These are phyloP conservation scores for Calyptommatus sinebrachiatus DNA, from an alignment of 2,113 vertebrate species.

Conservation along the genomic window DNA sequence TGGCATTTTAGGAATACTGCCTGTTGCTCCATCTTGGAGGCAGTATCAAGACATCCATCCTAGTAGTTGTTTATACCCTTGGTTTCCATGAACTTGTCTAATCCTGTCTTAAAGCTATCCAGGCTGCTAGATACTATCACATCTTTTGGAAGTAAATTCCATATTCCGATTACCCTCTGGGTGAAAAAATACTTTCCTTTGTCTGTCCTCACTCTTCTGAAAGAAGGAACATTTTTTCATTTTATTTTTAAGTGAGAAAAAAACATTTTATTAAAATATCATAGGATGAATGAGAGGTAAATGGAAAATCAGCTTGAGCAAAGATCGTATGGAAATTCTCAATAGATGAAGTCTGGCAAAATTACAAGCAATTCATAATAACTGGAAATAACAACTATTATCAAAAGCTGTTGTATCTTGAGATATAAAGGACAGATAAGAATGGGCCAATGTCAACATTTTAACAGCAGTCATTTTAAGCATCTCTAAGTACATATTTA, in stretches of 20 bases:
- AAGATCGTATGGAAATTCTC: constrained; percentile 30
- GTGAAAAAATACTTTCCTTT: too few relatives aligned
- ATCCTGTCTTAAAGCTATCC: too few relatives aligned
- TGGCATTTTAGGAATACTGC: too few relatives aligned
- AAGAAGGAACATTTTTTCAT: background rate
- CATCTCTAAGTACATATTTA: constrained; percentile 33
- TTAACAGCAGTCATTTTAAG: constrained; percentile 18
- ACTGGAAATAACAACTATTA: constrained; percentile 24
- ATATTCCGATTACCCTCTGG: too few relatives aligned
- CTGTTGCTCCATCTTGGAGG: too few relatives aligned
- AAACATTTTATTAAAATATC: constrained; percentile 14
- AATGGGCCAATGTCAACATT: constrained; percentile 13
- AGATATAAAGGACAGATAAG: constrained; percentile 19
- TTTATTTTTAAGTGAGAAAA: background rate
- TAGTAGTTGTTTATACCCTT: too few relatives aligned
- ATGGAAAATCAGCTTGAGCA: constrained; percentile 9
- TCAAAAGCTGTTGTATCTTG: constrained; percentile 25
- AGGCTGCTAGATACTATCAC: too few relatives aligned
- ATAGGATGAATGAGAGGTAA: background rate
- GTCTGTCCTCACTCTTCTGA: too few relatives aligned
- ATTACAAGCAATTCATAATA: constrained; percentile 22
- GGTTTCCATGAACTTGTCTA: too few relatives aligned
- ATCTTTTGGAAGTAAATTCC: too few relatives aligned
- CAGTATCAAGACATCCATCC: too few relatives aligned
- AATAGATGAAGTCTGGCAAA: constrained; percentile 13